phyloP scores from a whole-genome alignment of 2,113 vertebrate species.

The Entelurus aequoreus region DNA sequence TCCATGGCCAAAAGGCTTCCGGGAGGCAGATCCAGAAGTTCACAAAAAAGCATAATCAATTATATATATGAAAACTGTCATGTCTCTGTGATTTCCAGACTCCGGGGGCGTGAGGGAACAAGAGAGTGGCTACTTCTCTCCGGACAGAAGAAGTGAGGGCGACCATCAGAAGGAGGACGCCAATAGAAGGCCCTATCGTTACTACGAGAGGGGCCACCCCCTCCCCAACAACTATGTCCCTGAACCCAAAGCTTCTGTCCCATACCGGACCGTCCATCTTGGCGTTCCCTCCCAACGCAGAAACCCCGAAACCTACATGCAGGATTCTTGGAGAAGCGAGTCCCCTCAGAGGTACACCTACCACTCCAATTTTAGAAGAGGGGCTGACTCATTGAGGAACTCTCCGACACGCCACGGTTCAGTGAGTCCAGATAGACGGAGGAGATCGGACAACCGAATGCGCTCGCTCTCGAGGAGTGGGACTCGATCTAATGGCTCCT shows the following conservation, averaged over 20 bases:
- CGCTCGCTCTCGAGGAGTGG: constrained; percentile 57
- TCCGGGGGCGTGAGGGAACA: constrained; percentile 48
- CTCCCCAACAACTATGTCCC: constrained; percentile 67
- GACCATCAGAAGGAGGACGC: constrained; percentile 44
- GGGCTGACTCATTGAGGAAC: constrained; percentile 50
- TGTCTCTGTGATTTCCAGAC: constrained; percentile 48
- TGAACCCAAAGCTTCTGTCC: constrained; percentile 72
- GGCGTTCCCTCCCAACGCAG: constrained; percentile 71
- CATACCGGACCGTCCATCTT: constrained; percentile 70
- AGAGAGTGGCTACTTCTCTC: constrained; percentile 69
- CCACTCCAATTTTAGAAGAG: constrained; percentile 73
- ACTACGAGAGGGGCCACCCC: constrained; percentile 67
- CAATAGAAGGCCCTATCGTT: constrained; percentile 35
- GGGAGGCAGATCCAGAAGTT: no score
- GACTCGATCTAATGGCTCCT: constrained; percentile 35
- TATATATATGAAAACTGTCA: not conserved
- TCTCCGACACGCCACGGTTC: constrained; percentile 67
- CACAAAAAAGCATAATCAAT: no score
- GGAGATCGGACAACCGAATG: constrained; percentile 32
- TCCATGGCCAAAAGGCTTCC: no score
- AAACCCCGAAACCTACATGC: constrained; percentile 49
- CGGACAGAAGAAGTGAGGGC: constrained; percentile 42
- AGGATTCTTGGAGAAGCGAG: constrained; percentile 65
- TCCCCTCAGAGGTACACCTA: constrained; percentile 73
- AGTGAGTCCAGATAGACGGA: constrained; percentile 63